A percentile compares a stretch with the other conserved stretches of the same genome.
These are phyloP conservation scores for Arizona elegans DNA, from an alignment of 2,113 vertebrate species.

Conservation along the genomic window DNA sequence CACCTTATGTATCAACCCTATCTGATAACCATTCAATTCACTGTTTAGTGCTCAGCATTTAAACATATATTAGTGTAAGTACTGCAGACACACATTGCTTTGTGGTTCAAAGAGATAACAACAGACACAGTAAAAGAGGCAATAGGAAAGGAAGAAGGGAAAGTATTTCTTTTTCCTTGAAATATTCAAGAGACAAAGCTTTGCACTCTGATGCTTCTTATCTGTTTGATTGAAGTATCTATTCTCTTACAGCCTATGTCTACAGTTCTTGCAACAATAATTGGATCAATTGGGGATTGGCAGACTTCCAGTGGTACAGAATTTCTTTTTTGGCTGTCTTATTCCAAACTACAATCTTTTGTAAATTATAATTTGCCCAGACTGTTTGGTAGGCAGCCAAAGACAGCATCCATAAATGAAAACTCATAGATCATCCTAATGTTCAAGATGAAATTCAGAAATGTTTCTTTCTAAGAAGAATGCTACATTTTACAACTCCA, in stretches of 20 bases:
- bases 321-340: not conserved
- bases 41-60: not conserved
- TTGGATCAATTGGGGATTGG: not conserved
- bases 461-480: not conserved
- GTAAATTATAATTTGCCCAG: not conserved
- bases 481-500: not conserved
- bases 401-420: not conserved
- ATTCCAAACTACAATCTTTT: not conserved
- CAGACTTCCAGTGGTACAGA: not conserved
- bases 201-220: not conserved
- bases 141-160: not conserved
- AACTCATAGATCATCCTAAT: not conserved
- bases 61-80: not conserved
- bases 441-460: not conserved
- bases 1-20: not conserved
- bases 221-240: not conserved
- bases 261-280: not conserved
- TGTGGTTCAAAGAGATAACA: not conserved
- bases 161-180: not conserved
- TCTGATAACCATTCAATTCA: not conserved
- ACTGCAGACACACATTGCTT: not conserved
- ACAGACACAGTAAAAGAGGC: not conserved
- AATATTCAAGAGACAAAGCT: not conserved
- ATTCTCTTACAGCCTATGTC: not conserved
- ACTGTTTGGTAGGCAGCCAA: not conserved